Evolutionary conservation across 2,797 vertebrate genomes (phyloP).

Genomic region (Sebastes taczanowskii): DNA sequence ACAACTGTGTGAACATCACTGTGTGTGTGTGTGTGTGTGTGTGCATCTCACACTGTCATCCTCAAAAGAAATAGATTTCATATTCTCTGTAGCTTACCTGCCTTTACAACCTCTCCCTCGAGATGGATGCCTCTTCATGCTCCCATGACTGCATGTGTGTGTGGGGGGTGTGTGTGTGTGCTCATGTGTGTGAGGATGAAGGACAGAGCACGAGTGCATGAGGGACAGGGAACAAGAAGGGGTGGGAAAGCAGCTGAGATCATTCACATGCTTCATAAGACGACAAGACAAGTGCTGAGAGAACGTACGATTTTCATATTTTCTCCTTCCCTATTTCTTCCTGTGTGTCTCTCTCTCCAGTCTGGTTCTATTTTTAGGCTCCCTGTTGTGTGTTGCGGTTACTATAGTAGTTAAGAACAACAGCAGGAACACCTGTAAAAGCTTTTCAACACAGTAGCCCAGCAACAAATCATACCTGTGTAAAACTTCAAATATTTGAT

Average conservation of each 20-base stretch:
- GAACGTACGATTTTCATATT: not conserved
- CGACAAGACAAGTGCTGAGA: not conserved
- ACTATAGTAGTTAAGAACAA: slow-evolving; percentile 18
- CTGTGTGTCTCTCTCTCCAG: not conserved
- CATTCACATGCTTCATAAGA: slow-evolving; percentile 1
- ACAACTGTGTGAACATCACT: slow-evolving; percentile 2
- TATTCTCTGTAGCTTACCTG: slow-evolving; percentile 26
- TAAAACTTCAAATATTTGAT: not conserved
- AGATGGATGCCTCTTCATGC: slow-evolving; percentile 32
- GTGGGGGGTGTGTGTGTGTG: not conserved
- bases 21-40: not conserved
- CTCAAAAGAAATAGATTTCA: slow-evolving; percentile 27
- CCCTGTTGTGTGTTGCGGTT: slow-evolving; percentile 2
- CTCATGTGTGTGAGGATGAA: not conserved
- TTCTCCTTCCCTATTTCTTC: not conserved
- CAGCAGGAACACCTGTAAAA: slow-evolving; percentile 4
- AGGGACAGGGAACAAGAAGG: not conserved
- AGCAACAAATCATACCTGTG: not conserved
- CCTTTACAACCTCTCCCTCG: not conserved
- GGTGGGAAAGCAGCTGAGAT: slow-evolving; percentile 1
- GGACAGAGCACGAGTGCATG: not conserved
- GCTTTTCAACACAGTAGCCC: not conserved
- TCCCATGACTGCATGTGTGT: not conserved
- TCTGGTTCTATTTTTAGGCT: slow-evolving; percentile 22
- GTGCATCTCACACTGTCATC: not conserved